Evolutionary conservation across 2,888 invertebrate species (phyloP).

Genomic region (Pachycephus smyrnensis): DNA sequence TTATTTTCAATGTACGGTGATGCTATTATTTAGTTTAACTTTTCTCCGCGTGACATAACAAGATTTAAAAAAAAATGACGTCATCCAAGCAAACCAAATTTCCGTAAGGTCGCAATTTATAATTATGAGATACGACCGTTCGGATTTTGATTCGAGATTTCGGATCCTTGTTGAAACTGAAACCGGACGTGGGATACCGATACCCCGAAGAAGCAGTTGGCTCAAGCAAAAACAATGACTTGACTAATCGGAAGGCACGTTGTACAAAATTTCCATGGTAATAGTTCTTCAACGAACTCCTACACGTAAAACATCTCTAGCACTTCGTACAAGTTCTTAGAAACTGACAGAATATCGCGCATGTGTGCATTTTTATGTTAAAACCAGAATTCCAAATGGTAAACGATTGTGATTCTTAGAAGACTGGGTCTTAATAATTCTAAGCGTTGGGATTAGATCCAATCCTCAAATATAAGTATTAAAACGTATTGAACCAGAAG

Average conservation of each 20-base stretch:
- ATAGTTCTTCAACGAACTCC: neutral
- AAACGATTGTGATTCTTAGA: neutral
- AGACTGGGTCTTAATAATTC: neutral
- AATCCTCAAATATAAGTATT: neutral
- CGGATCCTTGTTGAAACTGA: neutral
- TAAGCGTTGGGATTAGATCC: neutral
- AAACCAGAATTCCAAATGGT: neutral
- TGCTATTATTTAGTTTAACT: neutral
- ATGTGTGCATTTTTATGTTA: neutral
- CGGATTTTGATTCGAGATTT: neutral
- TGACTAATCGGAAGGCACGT: slow-evolving; percentile 6
- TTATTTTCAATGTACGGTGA: slow-evolving; percentile 27
- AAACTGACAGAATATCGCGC: neutral
- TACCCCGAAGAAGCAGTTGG: neutral
- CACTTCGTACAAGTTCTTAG: neutral
- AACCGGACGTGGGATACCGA: neutral
- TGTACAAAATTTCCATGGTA: neutral
- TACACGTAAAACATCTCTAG: neutral
- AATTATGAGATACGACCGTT: neutral
- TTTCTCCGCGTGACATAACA: neutral
- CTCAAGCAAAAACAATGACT: neutral
- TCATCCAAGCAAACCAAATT: neutral
- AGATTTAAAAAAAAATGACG: neutral
- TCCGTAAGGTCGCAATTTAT: neutral
- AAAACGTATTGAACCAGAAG: neutral